Base-by-base conservation (phyloP, 2,797 vertebrate species). In the Spinus pinus region DNA sequence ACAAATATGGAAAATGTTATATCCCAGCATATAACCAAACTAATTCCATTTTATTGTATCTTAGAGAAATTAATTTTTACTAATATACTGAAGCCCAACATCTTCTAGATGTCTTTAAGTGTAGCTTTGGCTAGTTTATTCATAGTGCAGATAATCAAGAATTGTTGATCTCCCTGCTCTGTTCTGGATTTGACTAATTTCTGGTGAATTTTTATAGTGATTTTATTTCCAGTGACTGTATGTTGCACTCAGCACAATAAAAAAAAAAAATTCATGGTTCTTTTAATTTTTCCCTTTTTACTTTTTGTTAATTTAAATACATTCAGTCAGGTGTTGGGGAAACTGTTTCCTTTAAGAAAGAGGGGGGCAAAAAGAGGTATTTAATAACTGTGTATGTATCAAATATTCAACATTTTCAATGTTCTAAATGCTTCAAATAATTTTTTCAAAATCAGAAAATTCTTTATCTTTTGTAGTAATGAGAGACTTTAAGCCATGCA, bases 321-420 rank as follows among this genome's bases (percentile, higher is more conserved):
- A 65, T 86, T 81, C 30, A 46, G 8, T 25, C 14, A 57, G 4
- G 2, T 47, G 20, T 51, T 62, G 17, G 58, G 54, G 18, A 92
- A 82, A 72, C 3, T 1, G 6, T 71, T 88, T 74, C 21, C 24
- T 44, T 83, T 57, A 65, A 65, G 54, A 66, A 78, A 78, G n/a
- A 15, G 24, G 1, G 6, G 5, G 5, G 6, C 1, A 11, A 1
- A 42, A 75, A 50, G 0, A 42, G 10, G 28, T 69, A 60, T 65
- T 69, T 47, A 86, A 24, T 75, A 58, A 39, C 16, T 24, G 2
- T 0, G 0, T 25, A 64, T 46, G 8, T 66, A 41, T 41, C 4
- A 69, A 75, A 80, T 51, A 4, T 20, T 65, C 24, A 35, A 3
- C 16, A 44, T 86, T 54, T 60, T 9, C 9, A 35, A 5, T 51